Percentiles rank a stretch among this genome's conserved stretches.
Conservation (phyloP, 2,888 invertebrate genomes). For the Eremobia ochroleuca region DNA sequence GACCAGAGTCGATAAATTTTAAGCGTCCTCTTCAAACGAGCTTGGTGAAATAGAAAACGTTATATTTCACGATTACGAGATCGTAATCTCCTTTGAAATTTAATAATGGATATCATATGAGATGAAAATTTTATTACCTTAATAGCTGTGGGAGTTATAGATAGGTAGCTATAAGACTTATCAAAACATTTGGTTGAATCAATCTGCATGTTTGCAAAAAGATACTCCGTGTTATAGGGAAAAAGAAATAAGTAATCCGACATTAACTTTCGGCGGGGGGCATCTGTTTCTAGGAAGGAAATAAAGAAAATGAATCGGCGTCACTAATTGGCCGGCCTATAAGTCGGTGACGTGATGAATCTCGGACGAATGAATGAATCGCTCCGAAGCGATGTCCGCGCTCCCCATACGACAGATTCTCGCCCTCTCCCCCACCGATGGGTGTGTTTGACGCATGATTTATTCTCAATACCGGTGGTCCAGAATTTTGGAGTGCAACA, state of each 20-base stretch:
- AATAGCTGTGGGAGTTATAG: constrained; percentile 59
- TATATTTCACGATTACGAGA: constrained; percentile 84
- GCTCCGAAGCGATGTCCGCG: constrained; percentile 71
- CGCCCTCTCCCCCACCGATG: constrained; percentile 79
- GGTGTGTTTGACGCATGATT: constrained; percentile 85
- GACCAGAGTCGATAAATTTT: constrained; percentile 82
- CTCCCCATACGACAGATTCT: constrained; percentile 78
- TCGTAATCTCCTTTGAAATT: constrained; percentile 85
- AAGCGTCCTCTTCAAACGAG: constrained; percentile 80
- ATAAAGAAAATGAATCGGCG: constrained; percentile 77
- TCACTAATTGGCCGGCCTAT: constrained; percentile 79
- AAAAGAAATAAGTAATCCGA: constrained; percentile 57
- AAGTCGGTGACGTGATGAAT: constrained; percentile 79
- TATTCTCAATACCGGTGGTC: constrained; percentile 75
- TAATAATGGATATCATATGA: constrained; percentile 82
- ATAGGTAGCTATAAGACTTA: constrained; percentile 32
- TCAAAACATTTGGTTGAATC: constrained; percentile 29
- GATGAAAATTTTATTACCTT: constrained; percentile 76
- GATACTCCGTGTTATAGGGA: constrained; percentile 28
- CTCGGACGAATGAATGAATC: constrained; percentile 78
- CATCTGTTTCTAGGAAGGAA: constrained; percentile 63
- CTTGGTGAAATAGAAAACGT: constrained; percentile 79
- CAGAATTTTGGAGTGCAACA: constrained; percentile 71
- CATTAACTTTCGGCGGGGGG: constrained; percentile 58
- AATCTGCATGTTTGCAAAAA: constrained; percentile 32